A percentile compares a stretch with the other conserved stretches of the same genome.
Conservation (phyloP, 30 jellyfish, hydroid and myxozoan genomes). For the Nemopilema nomurai region DNA sequence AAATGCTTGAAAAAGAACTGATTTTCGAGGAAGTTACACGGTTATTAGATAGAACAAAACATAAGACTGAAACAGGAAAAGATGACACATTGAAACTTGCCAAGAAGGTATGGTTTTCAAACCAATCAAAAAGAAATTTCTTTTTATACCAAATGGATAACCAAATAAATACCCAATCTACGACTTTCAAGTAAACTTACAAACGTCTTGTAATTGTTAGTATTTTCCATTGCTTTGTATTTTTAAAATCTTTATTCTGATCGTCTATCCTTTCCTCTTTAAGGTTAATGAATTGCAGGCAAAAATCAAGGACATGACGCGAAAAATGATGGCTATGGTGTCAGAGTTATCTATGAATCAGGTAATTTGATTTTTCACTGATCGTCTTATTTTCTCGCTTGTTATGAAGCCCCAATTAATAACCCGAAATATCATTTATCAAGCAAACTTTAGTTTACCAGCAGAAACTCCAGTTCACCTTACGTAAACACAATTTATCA, state of each 20-base stretch:
- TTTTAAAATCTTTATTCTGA: too few species aligned
- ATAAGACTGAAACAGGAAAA: conserved; percentile 60
- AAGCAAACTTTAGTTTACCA: too few species aligned
- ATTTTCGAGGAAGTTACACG: conserved; percentile 80
- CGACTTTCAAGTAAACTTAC: too few species aligned
- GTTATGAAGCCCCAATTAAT: too few species aligned
- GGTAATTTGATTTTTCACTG: conserved; percentile 18
- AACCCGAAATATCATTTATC: too few species aligned
- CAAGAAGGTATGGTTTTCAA: conserved; percentile 57
- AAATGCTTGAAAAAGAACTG: conserved; percentile 74
- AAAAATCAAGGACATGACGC: conserved; percentile 82
- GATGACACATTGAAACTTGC: conserved; percentile 79
- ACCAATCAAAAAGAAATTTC: too few species aligned
- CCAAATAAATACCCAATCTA: too few species aligned
- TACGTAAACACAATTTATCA: too few species aligned
- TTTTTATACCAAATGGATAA: too few species aligned
- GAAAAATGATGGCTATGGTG: conserved; percentile 96
- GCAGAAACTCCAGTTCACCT: too few species aligned
- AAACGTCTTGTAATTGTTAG: too few species aligned
- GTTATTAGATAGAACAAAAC: conserved; percentile 48
- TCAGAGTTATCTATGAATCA: conserved; percentile 92
- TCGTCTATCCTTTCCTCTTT: not conserved
- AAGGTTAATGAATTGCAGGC: conserved; percentile 93
- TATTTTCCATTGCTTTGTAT: too few species aligned
- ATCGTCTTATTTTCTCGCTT: not conserved